These are phyloP conservation scores for Pyrgilauda ruficollis DNA, from an alignment of 2,113 vertebrate species.

Conservation along the genomic window DNA sequence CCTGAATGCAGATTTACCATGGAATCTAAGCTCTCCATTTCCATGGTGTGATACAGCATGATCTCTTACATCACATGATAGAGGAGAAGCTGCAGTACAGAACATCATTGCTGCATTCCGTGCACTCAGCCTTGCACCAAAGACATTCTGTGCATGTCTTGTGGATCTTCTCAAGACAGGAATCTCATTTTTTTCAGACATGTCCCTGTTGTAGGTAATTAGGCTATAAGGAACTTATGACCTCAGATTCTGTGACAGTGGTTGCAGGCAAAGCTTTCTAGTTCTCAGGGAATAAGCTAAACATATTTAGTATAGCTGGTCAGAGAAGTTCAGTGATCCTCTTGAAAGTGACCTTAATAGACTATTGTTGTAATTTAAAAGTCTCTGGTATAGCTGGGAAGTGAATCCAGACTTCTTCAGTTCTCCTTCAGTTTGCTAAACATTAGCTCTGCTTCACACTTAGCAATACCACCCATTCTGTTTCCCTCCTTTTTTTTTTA, in stretches of 20 bases:
- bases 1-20: not conserved
- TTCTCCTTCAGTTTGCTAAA: slow-evolving; percentile 3
- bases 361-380: not conserved
- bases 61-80: not conserved
- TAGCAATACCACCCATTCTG: not conserved
- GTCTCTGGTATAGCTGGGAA: not conserved
- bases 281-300: not conserved
- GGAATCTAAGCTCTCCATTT: not conserved
- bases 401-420: not conserved
- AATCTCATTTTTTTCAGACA: not conserved
- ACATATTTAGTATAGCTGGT: not conserved
- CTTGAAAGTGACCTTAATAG: not conserved
- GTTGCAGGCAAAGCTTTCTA: not conserved
- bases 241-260: not conserved
- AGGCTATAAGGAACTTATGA: not conserved
- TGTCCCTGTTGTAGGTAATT: not conserved
- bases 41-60: not conserved
- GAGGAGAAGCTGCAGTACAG: not conserved
- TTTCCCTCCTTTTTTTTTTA: not conserved
- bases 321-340: not conserved
- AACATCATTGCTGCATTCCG: not conserved
- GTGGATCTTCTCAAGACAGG: not conserved
- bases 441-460: not conserved
- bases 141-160: not conserved
- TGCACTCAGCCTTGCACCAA: not conserved